A percentile compares a stretch with the other conserved stretches of the same genome.
phyloP scores from a whole-genome alignment of 2,113 vertebrate species.

The Elephas maximus region DNA sequence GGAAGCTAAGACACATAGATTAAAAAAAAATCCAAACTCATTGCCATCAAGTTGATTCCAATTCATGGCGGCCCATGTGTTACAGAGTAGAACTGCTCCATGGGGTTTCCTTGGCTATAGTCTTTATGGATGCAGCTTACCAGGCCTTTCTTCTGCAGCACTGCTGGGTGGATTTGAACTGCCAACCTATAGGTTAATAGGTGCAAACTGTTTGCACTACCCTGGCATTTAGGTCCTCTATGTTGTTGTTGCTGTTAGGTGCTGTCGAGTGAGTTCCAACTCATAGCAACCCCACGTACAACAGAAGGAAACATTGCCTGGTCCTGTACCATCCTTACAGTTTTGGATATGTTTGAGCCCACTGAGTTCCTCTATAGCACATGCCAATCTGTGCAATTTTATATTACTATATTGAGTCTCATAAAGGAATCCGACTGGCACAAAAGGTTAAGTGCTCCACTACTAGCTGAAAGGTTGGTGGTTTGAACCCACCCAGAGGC shows the following conservation, averaged over 20 bases:
- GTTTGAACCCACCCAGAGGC: not conserved
- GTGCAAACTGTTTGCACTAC: too few relatives aligned
- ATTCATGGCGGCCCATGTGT: not conserved
- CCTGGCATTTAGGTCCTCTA: too few relatives aligned
- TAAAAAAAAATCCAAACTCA: not conserved
- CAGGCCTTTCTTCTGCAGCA: not conserved
- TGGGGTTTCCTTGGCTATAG: not conserved
- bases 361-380: not conserved
- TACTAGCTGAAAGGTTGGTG: not conserved
- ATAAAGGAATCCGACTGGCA: not conserved
- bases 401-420: not conserved
- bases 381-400: rapidly evolving
- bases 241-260: too few relatives aligned
- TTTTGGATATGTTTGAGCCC: too few relatives aligned
- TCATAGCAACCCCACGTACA: too few relatives aligned
- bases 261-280: too few relatives aligned
- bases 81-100: not conserved
- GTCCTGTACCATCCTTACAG: too few relatives aligned
- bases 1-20: not conserved
- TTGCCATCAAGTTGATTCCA: not conserved
- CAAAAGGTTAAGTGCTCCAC: not conserved
- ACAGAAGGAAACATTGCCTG: too few relatives aligned
- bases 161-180: not conserved
- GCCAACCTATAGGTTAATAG: too few relatives aligned
- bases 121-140: not conserved